Conservation (phyloP, 2,888 invertebrate genomes). For the Lysandra coridon region DNA sequence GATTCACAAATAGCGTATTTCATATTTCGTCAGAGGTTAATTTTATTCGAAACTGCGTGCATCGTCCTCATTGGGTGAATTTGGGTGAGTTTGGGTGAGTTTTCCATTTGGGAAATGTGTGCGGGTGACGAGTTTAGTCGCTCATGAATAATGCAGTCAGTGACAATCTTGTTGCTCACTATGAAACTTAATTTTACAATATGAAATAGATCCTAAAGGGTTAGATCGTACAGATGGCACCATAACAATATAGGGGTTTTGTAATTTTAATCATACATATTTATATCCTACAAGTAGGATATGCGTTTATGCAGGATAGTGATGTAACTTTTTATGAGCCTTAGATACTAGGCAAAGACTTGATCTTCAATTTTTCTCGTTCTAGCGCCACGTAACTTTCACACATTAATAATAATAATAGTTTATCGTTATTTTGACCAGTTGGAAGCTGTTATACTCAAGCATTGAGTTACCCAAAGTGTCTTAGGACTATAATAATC, state of each 20-base stretch:
- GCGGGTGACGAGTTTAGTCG: constrained; percentile 28
- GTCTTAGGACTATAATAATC: constrained; percentile 3
- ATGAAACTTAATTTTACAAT: constrained; percentile 28
- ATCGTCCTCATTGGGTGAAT: constrained; percentile 10
- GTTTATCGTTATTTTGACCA: not conserved
- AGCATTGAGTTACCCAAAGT: not conserved
- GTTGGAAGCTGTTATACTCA: not conserved
- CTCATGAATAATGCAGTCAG: constrained; percentile 30
- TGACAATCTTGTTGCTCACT: constrained; percentile 30
- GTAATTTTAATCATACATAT: not conserved
- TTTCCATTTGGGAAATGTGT: constrained; percentile 23
- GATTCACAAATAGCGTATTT: not conserved
- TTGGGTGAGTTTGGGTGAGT: constrained; percentile 22
- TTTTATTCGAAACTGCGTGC: constrained; percentile 26
- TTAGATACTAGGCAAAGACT: too few relatives aligned
- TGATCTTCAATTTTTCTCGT: too few relatives aligned
- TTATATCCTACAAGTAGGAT: not conserved
- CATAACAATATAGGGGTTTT: not conserved
- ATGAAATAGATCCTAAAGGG: constrained; percentile 22
- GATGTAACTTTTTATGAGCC: too few relatives aligned
- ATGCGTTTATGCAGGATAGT: not conserved
- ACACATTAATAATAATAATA: not conserved
- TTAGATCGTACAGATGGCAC: not conserved
- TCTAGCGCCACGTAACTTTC: too few relatives aligned
- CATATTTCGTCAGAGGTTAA: constrained; percentile 6